Percentiles rank a stretch among this genome's conserved stretches.
Conservation (phyloP, 1,140 invertebrate genomes). For the Drosophila ogumai region DNA sequence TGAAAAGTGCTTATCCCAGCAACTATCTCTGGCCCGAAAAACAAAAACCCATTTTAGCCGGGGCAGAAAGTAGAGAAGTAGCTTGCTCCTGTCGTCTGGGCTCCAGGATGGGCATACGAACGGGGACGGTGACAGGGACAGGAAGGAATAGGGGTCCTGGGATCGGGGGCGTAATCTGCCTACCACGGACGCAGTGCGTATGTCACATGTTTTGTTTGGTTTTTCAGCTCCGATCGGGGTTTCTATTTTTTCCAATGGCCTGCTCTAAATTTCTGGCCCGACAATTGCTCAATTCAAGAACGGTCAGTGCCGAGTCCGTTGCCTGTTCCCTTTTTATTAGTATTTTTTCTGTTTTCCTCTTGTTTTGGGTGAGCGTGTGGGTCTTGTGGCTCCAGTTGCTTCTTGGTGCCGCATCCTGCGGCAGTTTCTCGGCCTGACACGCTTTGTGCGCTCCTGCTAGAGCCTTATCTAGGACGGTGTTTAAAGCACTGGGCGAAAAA, state of each 20-base stretch:
- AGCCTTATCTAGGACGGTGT: conserved; percentile 49
- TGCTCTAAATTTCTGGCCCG: conserved; percentile 69
- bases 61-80: conserved; percentile 31
- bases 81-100: conserved; percentile 27
- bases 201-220: conserved; percentile 74
- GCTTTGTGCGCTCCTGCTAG: conserved; percentile 60
- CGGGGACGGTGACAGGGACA: not conserved
- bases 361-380: conserved; percentile 15
- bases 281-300: conserved; percentile 80
- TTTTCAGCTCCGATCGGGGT: conserved; percentile 37
- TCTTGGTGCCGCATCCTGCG: conserved; percentile 59
- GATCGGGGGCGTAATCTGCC: conserved; percentile 58
- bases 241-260: conserved; percentile 14
- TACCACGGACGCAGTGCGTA: conserved; percentile 68
- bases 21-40: conserved; percentile 73
- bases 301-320: conserved; percentile 36
- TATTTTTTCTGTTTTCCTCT: conserved; percentile 11
- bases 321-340: conserved; percentile 15
- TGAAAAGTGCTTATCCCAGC: conserved; percentile 81
- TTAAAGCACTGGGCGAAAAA: not conserved
- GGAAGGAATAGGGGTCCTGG: conserved; percentile 22
- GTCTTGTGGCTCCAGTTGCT: conserved; percentile 24
- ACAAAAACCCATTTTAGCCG: conserved; percentile 60
- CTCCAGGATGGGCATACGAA: not conserved
- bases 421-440: conserved; percentile 64